Evolutionary conservation across 2,888 invertebrate genomes (phyloP), one percentile per base, ranked within the genome.

Genomic region (Mellilla xanthometata): DNA sequence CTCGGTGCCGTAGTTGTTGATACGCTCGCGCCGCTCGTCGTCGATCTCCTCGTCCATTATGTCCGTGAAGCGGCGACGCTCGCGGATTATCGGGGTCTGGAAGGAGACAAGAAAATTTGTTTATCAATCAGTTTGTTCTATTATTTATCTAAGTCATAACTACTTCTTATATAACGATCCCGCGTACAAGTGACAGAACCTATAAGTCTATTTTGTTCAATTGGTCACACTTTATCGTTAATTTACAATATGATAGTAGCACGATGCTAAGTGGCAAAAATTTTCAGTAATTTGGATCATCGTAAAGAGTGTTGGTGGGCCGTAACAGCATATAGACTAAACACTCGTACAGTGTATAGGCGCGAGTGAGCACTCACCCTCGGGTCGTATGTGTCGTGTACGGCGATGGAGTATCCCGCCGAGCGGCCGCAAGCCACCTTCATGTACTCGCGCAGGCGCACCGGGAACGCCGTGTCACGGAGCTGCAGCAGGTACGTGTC

Each of bases 31-130:
- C 6, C 95, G 92, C 80, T 97, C 97, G 78, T 97, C 97, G 64
- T 96, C 96, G 51, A 97, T 97, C 85, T 97, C 97, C 74, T 97
- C 97, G 76, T 97, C 97, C 97, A 97, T 97, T 8, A 97, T 93
- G 75, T 97, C 97, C 1, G 96, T 97, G 81, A 97, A 97, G 54
- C 97, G 94, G 50, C 97, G 93, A 49, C 97, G 92, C 80, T 97
- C 97, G 35, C 95, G 93, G 65, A 97, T 96, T 23, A 97, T 93
- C 0, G 97, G 97, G 0, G 95, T 93, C 96, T 95, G 72, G 36
- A 36, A 47, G n/a, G n/a, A n/a, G n/a, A 10, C 19, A 23, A 1
- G 8, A 8, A 30, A 30, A 2, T 7, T 2, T 26, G 2, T 8
- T 8, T 26, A 26, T 6, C n/a, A n/a, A 26, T 6, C 2, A n/a